These are phyloP conservation scores for Microcebus ravelobensis DNA, from an alignment of 2,113 vertebrate species.

Conservation along the genomic window DNA sequence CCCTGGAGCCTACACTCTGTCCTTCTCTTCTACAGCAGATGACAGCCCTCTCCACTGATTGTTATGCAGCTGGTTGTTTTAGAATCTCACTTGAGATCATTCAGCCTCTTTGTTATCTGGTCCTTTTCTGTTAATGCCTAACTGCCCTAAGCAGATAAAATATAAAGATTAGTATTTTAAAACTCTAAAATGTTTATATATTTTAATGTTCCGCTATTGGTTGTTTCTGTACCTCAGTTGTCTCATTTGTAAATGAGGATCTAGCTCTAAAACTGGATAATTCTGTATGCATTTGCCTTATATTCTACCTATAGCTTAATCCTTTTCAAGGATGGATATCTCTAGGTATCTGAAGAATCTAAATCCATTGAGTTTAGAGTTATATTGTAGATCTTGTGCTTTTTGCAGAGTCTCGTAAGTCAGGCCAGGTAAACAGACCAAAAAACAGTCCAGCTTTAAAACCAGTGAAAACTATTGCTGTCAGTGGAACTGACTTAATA, in stretches of 20 bases:
- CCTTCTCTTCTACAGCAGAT: not conserved
- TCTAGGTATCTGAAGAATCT: slow-evolving; percentile 4
- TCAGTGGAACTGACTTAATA: slow-evolving; percentile 19
- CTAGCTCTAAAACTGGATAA: not conserved
- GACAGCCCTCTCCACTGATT: not conserved
- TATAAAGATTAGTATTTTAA: slow-evolving; percentile 33
- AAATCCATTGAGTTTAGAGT: slow-evolving; percentile 31
- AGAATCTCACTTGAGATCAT: slow-evolving; percentile 33
- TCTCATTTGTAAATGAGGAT: slow-evolving; percentile 29
- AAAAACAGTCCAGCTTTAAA: slow-evolving; percentile 60
- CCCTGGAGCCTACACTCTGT: not conserved
- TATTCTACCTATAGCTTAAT: not conserved
- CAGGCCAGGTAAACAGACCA: slow-evolving; percentile 13
- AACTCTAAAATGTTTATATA: slow-evolving; percentile 14
- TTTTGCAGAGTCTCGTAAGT: slow-evolving; percentile 1
- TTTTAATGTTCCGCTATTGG: not conserved
- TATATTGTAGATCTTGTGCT: not conserved
- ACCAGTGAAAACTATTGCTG: slow-evolving; percentile 37
- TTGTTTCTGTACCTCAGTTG: slow-evolving; percentile 4
- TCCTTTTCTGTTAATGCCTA: slow-evolving; percentile 32
- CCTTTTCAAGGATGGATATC: not conserved
- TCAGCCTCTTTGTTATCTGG: slow-evolving; percentile 31
- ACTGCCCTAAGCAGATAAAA: slow-evolving; percentile 39
- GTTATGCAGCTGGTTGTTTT: not conserved
- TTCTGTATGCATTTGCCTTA: not conserved